Percentiles rank a stretch among this genome's conserved stretches.
These are phyloP conservation scores for Clunio marinus DNA, from an alignment of 2,888 invertebrate species.

Conservation along the genomic window DNA sequence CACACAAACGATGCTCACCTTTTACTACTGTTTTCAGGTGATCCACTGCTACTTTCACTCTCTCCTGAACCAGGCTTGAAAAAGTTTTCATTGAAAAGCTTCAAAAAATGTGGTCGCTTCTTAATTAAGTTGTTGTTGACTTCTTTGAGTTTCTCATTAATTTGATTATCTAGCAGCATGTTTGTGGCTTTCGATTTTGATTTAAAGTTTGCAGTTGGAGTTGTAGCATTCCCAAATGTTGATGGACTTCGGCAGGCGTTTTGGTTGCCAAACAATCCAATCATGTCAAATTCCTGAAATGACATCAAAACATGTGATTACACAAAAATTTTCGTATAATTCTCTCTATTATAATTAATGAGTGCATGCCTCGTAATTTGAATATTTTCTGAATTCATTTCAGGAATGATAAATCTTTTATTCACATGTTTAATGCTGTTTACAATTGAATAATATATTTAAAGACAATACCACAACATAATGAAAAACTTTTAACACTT, in stretches of 20 bases:
- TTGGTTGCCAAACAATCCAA: constrained; percentile 37
- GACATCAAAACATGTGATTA: not conserved
- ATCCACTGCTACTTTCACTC: not conserved
- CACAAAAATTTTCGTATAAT: not conserved
- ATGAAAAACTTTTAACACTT: no score
- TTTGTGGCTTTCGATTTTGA: constrained; percentile 37
- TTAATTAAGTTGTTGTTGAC: constrained; percentile 36
- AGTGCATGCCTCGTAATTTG: no score
- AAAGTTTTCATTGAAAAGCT: constrained; percentile 35
- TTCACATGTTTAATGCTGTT: no score
- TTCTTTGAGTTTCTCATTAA: constrained; percentile 34
- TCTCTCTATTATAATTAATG: constrained; percentile 13
- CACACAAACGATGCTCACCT: constrained; percentile 20
- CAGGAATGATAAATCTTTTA: no score
- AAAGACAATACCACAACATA: no score
- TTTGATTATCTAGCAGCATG: constrained; percentile 38
- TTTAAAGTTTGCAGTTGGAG: constrained; percentile 17
- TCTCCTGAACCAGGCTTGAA: constrained; percentile 22
- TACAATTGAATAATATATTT: no score
- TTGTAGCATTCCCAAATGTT: not conserved
- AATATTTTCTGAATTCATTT: no score
- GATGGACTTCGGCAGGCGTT: constrained; percentile 17
- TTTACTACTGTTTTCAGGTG: constrained; percentile 25
- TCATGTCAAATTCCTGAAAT: constrained; percentile 37
- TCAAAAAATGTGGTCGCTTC: constrained; percentile 38